Evolutionary conservation across 2,888 invertebrate species (phyloP), one percentile per base, ranked within the genome.

Genomic region (Chirona hameri): DNA sequence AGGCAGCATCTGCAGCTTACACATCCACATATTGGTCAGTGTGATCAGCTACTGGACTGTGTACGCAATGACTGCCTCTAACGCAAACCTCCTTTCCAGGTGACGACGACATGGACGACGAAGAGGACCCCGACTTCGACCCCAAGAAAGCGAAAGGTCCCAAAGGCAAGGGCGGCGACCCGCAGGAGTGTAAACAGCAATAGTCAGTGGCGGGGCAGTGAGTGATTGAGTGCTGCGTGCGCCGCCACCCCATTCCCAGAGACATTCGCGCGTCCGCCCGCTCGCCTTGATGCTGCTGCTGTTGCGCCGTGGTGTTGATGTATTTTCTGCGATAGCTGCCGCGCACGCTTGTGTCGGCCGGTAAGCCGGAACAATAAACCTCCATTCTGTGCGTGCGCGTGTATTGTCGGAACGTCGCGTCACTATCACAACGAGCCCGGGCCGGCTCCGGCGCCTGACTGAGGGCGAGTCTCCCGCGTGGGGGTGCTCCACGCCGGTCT

Each of bases 41-140:
- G n/a, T n/a, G n/a, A n/a, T n/a, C n/a, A n/a, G n/a, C n/a, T n/a
- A n/a, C n/a, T n/a, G n/a, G n/a, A n/a, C n/a, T n/a, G n/a, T n/a
- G n/a, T n/a, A n/a, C n/a, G n/a, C n/a, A n/a, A n/a, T n/a, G n/a
- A n/a, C n/a, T n/a, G n/a, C n/a, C n/a, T 29, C 4, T 72, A 0
- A 29, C 52, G n/a, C n/a, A n/a, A n/a, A n/a, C n/a, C n/a, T n/a
- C 27, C 10, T 12, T 83, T 81, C 83, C 84, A 82, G 82, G 55
- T 39, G 85, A 84, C 72, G 85, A 84, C 18, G 85, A 76, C 31
- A 76, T 76, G 76, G 76, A 85, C 24, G 86, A 86, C 60, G 85
- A 86, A 39, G 85, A 85, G 79, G 86, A 85, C 81, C 85, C 85
- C 18, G 85, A 86, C 84, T 86, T 84, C 82, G 86, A 85, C 82